Evolutionary conservation across 2,113 vertebrate genomes (phyloP).

Genomic region (human): GRCh38 chr15:83342501-83343000

Average conservation of each 20-base stretch:
- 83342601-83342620: too few species aligned
- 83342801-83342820: background rate
- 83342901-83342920: background rate
- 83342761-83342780: background rate
- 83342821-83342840: background rate
- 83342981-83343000: too few species aligned
- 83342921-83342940: background rate
- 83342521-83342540: too few species aligned
- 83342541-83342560: too few species aligned
- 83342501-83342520: too few species aligned
- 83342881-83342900: background rate
- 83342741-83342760: background rate
- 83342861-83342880: background rate
- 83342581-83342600: too few species aligned
- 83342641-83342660: background rate
- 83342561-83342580: too few species aligned
- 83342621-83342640: too few species aligned
- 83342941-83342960: too few species aligned
- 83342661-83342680: background rate
- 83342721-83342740: background rate
- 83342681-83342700: background rate
- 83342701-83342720: background rate
- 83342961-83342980: too few species aligned
- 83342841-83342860: background rate
- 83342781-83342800: background rate